Evolutionary conservation across 2,113 vertebrate species (phyloP), one percentile per base, ranked within the genome.

Genomic region (Thinocorus orbignyianus): DNA sequence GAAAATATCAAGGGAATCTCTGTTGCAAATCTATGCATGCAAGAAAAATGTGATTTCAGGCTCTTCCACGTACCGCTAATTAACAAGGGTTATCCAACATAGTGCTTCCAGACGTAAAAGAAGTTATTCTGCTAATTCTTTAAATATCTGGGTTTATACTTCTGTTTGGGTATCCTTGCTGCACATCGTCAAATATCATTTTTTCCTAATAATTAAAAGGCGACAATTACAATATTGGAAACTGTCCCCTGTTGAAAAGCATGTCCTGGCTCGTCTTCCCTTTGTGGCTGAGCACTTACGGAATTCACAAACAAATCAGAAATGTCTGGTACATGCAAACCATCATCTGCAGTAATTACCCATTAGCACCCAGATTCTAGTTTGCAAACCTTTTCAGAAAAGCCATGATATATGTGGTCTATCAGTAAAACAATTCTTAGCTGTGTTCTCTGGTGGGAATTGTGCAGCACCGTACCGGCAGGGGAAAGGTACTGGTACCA

Each of bases 391-490:
- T 87, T 48, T 51, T 30, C 54, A 19, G 18, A 30, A 9, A 1
- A 86, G 57, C 51, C 13, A 2, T 10, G 17, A 11, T 14, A 2
- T 1, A 4, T 7, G 0, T 2, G 11, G 31, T 31, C 52, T 7
- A 2, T 3, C 42, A 17, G 73, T 3, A 35, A 11, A 39, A 9
- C 39, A 60, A 1, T 13, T 23, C 49, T 31, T 8, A 2, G 5
- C n/a, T 26, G 52, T 11, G n/a, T 14, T 69, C 65, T 28, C 33
- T 15, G 30, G 4, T 9, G 37, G 33, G 49, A 17, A 7, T 11
- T 1, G 4, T 60, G 64, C 80, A 37, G 8, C 6, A 7, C 44
- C 15, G 3, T 0, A 0, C 33, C 6, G 0, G 23, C 0, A 0
- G 6, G 49, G 79, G 41, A 41, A 4, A 48, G 66, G 4, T 30